phyloP scores from a whole-genome alignment of 2,113 vertebrate species.

The Irena cyanogastra region DNA sequence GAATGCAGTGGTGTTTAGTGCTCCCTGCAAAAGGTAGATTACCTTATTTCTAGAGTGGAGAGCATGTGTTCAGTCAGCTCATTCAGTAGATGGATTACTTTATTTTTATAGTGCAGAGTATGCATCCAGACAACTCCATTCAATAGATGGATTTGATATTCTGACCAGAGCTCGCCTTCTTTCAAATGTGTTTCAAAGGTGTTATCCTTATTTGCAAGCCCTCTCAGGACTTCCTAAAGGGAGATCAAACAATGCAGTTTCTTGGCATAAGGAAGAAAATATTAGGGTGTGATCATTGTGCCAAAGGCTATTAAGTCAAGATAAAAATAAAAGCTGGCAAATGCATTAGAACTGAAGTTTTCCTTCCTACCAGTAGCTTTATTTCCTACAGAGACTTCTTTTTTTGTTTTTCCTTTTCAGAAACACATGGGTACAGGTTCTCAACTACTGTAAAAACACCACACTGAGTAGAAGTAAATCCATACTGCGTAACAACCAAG shows the following conservation, averaged over 20 bases:
- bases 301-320: neutral
- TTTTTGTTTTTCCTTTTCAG: neutral
- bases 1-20: neutral
- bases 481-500: neutral
- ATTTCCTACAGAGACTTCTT: neutral
- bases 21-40: neutral
- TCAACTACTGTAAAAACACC: neutral
- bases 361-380: neutral
- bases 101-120: neutral
- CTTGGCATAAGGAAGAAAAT: neutral
- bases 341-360: neutral
- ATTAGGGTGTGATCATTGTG: neutral
- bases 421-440: neutral
- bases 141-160: neutral
- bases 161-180: neutral
- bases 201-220: neutral
- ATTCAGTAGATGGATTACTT: neutral
- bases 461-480: neutral
- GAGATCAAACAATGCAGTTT: neutral
- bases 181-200: neutral
- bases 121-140: neutral
- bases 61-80: neutral
- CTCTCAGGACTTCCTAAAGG: neutral
- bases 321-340: neutral
- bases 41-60: neutral